Evolutionary conservation across 2,113 vertebrate species (phyloP), one percentile per base, ranked within the genome.

Genomic region (Caretta caretta): DNA sequence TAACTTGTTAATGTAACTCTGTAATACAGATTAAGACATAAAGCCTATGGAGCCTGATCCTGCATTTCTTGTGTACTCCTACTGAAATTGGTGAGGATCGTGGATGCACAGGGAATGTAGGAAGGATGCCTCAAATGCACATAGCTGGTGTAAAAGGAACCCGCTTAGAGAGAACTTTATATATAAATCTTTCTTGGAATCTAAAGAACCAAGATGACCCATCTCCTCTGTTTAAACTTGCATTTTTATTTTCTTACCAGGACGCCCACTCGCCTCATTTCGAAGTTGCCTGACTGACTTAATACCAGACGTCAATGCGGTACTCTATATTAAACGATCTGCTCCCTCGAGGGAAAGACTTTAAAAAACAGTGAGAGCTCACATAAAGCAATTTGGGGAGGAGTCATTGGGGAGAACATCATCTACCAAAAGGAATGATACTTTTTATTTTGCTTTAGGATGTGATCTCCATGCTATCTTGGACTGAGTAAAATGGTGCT

Each of bases 231-330:
- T 78, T 22, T 97, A 91, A 97, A 85, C 65, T 87, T 85, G 38
- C 0, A 2, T 42, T 91, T 93, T 94, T 91, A 90, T 95, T 98
- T 97, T 95, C 90, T 95, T 93, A 94, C 90, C 98, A 99, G 99
- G 99, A 76, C 98, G 98, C 89, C 97, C 98, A 27, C 98, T 99
- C 4, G 98, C 98, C 93, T 98, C 97, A 0, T 99, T 99, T 97
- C 98, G 97, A 95, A 99, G 98, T 96, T 97, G 98, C 93, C 98
- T 98, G 91, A 97, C 97, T 93, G 98, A 98, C 94, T 97, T 99
- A 96, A 97, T 99, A 95, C 98, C 99, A 59, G 98, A 99, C 94
- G 97, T 97, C 80, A 98, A 98, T 0, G 98, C 98, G 4, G 97
- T 98, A 84, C 98, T 99, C 94, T 99, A 99, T 19, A 96, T 99